A percentile compares a stretch with the other conserved stretches of the same genome.
Conservation (phyloP, 2,888 invertebrate species). For the Aphodius sticticus region DNA sequence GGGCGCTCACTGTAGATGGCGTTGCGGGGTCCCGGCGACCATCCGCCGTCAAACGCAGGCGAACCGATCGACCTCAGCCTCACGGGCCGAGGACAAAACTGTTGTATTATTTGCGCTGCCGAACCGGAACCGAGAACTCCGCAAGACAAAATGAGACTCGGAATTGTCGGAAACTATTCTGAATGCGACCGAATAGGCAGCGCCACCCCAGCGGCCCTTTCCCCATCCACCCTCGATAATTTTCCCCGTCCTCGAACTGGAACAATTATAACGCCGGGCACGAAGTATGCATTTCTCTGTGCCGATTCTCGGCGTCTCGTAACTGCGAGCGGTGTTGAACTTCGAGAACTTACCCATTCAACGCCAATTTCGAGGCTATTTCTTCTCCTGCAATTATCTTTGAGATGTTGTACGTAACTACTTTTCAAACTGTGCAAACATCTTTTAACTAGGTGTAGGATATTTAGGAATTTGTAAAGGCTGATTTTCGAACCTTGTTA, state of each 20-base stretch:
- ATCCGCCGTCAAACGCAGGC: conserved; percentile 19
- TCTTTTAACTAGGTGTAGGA: no score
- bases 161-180: conserved; percentile 7
- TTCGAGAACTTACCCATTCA: not conserved
- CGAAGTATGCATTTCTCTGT: conserved; percentile 6
- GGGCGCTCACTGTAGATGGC: not conserved
- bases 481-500: no score
- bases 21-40: not conserved
- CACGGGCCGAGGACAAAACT: conserved; percentile 9
- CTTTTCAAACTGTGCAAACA: not conserved
- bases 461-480: no score
- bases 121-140: not conserved
- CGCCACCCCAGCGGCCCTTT: not conserved
- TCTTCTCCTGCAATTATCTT: not conserved
- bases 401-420: not conserved
- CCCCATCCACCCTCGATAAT: conserved; percentile 11
- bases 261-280: conserved; percentile 17
- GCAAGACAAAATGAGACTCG: conserved; percentile 16
- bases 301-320: not conserved
- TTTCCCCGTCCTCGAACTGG: conserved; percentile 7
- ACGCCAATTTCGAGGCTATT: conserved; percentile 9
- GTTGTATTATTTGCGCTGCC: conserved; percentile 23
- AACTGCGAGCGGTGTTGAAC: not conserved
- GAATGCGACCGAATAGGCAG: not conserved
- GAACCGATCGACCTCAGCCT: conserved; percentile 4